phyloP scores from a whole-genome alignment of 2,797 vertebrate species.

The Poecilia gillii region DNA sequence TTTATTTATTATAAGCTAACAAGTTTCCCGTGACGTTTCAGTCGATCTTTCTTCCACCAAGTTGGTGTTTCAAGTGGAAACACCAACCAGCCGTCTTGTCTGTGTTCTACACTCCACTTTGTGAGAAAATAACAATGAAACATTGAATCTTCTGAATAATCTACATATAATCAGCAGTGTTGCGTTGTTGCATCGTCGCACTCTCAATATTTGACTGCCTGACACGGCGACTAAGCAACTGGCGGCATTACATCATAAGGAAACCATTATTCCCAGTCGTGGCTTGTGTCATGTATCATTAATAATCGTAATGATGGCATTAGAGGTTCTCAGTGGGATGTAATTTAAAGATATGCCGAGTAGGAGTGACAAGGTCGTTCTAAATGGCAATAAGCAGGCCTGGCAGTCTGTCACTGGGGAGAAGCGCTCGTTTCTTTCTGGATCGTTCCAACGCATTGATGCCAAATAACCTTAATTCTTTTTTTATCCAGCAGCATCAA shows the following conservation, averaged over 20 bases:
- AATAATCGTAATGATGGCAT: constrained; percentile 81
- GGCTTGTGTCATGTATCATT: constrained; percentile 80
- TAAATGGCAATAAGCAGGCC: constrained; percentile 62
- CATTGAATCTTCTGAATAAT: constrained; percentile 51
- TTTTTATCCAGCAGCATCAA: constrained; percentile 8
- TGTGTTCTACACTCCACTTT: constrained; percentile 37
- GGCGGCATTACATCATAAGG: constrained; percentile 55
- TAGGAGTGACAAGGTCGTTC: constrained; percentile 75
- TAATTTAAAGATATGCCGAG: constrained; percentile 72
- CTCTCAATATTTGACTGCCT: constrained; percentile 61
- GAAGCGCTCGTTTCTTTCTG: constrained; percentile 29
- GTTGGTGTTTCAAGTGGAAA: not conserved
- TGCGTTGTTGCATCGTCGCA: constrained; percentile 36
- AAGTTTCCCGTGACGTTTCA: not conserved
- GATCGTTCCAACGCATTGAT: constrained; percentile 16
- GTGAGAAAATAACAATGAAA: constrained; percentile 34
- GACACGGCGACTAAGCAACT: constrained; percentile 56
- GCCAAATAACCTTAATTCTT: constrained; percentile 5
- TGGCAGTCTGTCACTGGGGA: constrained; percentile 52
- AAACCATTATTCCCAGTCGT: constrained; percentile 64
- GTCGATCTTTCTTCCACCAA: constrained; percentile 1
- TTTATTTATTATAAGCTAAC: too few species aligned
- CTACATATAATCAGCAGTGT: constrained; percentile 62
- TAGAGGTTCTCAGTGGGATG: constrained; percentile 58
- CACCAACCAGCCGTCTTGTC: constrained; percentile 17